A percentile compares a stretch with the other conserved stretches of the same genome.
Evolutionary conservation across 2,888 invertebrate genomes (phyloP).

Genomic region (Criorhina ranunculi): DNA sequence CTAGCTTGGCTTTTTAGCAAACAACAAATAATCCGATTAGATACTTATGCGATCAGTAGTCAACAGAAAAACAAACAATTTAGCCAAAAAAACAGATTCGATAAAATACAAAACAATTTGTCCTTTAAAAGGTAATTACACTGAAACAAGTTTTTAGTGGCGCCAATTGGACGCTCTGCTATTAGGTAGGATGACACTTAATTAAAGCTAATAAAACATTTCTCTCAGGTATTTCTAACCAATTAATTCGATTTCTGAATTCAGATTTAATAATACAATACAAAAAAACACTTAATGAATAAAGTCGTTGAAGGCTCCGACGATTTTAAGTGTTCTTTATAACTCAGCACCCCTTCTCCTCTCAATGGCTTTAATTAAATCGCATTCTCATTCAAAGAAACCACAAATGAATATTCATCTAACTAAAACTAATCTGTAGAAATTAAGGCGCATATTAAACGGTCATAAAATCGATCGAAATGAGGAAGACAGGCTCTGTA

Average conservation of each 20-base stretch:
- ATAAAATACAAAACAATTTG: background rate
- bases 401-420: conserved; percentile 58
- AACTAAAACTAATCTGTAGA: conserved; percentile 4
- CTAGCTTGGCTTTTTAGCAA: too few species aligned
- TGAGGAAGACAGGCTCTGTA: background rate
- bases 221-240: background rate
- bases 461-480: background rate
- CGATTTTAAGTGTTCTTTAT: background rate
- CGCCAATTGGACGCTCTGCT: background rate
- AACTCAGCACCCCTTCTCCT: background rate
- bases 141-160: background rate
- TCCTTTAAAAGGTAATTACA: background rate
- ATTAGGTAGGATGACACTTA: background rate
- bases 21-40: too few species aligned
- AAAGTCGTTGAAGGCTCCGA: background rate
- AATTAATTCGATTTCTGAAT: conserved; percentile 9
- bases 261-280: background rate
- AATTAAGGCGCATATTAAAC: conserved; percentile 14
- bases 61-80: background rate
- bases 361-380: conserved; percentile 3
- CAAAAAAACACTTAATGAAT: background rate
- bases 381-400: conserved; percentile 10
- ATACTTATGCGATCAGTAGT: too few species aligned
- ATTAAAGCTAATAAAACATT: conserved; percentile 9
- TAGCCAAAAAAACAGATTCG: background rate